Evolutionary conservation across 2,888 invertebrate genomes (phyloP).

Genomic region (Papilio gigon): DNA sequence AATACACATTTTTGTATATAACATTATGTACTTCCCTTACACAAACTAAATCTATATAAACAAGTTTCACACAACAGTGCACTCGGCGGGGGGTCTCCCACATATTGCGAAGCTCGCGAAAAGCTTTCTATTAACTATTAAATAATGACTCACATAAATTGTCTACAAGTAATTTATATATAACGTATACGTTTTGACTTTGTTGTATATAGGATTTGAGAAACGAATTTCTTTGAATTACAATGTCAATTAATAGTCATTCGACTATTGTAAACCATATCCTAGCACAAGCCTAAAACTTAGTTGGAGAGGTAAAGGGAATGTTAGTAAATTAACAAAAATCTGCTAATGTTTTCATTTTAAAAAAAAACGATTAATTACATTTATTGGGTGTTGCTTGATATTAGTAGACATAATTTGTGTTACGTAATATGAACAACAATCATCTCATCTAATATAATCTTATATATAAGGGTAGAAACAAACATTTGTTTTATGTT

Average conservation of each 20-base stretch:
- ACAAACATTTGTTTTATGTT: not conserved
- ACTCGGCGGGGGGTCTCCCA: constrained; percentile 28
- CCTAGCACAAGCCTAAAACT: no score
- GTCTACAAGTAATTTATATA: not conserved
- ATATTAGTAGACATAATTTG: no score
- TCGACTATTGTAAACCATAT: no score
- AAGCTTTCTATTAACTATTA: constrained; percentile 9
- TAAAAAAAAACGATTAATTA: no score
- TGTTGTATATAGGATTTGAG: not conserved
- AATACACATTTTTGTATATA: not conserved
- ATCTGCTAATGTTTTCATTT: no score
- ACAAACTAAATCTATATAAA: constrained; percentile 12
- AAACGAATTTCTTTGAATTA: not conserved
- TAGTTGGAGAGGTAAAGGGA: no score
- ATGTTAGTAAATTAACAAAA: no score
- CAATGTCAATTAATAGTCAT: not conserved
- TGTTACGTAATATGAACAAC: no score
- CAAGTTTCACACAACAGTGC: constrained; percentile 5
- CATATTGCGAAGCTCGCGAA: constrained; percentile 34
- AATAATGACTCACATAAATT: constrained; percentile 9
- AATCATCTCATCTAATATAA: no score
- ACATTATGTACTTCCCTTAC: not conserved
- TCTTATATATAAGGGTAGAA: no score
- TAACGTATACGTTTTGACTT: not conserved
- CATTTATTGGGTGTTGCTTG: no score